Percentiles rank a stretch among this genome's conserved stretches.
Conservation (phyloP, 2,113 vertebrate species). For the Sinocyclocheilus anophthalmus region DNA sequence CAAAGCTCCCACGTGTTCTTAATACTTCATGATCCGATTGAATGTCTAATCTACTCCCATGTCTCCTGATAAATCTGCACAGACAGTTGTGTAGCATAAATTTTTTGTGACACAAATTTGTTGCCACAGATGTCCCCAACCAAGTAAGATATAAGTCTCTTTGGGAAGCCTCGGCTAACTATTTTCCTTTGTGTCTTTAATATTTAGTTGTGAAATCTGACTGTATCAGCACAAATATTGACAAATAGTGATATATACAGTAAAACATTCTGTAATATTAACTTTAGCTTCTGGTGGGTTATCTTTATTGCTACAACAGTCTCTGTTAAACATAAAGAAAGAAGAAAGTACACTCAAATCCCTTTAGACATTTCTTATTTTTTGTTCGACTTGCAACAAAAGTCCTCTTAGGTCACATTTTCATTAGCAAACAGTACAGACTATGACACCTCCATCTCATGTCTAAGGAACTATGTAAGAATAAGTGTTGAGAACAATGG, state of each 20-base stretch:
- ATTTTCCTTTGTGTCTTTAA: background rate
- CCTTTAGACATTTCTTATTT: background rate
- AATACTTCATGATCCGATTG: slow-evolving; percentile 65
- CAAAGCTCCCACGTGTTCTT: slow-evolving; percentile 55
- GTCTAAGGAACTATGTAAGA: background rate
- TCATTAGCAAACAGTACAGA: slow-evolving; percentile 18
- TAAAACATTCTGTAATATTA: background rate
- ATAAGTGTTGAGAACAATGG: background rate
- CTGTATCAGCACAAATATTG: background rate
- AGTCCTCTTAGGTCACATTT: background rate
- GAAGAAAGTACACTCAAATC: background rate
- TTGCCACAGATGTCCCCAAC: slow-evolving; percentile 34
- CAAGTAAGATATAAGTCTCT: slow-evolving; percentile 24
- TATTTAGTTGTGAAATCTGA: background rate
- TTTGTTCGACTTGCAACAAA: background rate
- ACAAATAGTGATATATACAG: background rate
- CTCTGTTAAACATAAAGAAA: background rate
- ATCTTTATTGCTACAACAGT: background rate
- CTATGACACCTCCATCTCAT: background rate
- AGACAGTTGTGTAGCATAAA: slow-evolving; percentile 51
- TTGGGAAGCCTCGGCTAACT: slow-evolving; percentile 7
- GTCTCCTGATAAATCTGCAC: slow-evolving; percentile 59
- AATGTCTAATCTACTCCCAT: slow-evolving; percentile 59
- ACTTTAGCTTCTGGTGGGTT: background rate
- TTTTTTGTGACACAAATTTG: slow-evolving; percentile 49